Base-by-base conservation (phyloP, 2,797 vertebrate genomes). In the Petrocephalus sullivani region DNA sequence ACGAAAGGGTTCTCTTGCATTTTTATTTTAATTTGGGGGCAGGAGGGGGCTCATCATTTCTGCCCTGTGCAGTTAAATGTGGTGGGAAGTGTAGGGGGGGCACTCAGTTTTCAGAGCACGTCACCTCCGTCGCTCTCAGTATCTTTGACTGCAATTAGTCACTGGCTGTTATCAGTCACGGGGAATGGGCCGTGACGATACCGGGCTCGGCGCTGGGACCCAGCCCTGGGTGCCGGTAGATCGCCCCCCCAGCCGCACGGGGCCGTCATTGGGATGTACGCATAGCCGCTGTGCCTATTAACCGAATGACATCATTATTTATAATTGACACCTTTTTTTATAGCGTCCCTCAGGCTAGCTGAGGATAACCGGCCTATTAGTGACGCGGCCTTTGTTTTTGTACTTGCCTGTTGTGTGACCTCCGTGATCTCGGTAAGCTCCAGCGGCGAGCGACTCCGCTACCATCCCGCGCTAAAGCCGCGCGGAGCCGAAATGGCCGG, bases 221-320 rank as follows among this genome's bases (percentile, higher is more conserved):
- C 1, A 14, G 85, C 89, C 88, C 82, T 9, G 89, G 88, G 41
- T 21, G 83, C 87, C 87, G 83, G 64, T 28, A 46, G 54, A 61
- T 60, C n/a, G 57, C 90, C 89, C 87, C 49, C 23, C 61, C 61
- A 33, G 89, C 89, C 86, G 61, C 67, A 88, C 61, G 54, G 82
- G 86, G 58, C 75, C 16, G 67, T 90, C 75, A 90, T 90, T 87
- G 88, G 83, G 82, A 54, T 67, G 88, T 88, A 90, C 87, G 87
- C 88, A 83, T 23, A 87, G 21, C 67, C 21, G 60, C 46, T 88
- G 60, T 88, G 89, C 89, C 87, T 83, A 85, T 87, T 91, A 91
- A 90, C 89, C 83, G 88, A 90, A 87, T 91, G 91, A 92, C 91
- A 91, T 91, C 89, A 91, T 89, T 89, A 88, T 90, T 90, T 91